A percentile compares a stretch with the other conserved stretches of the same genome.
Evolutionary conservation across 53 echinoderm and acorn worm species (phyloP).

Genomic region (Paracentrotus lividus): DNA sequence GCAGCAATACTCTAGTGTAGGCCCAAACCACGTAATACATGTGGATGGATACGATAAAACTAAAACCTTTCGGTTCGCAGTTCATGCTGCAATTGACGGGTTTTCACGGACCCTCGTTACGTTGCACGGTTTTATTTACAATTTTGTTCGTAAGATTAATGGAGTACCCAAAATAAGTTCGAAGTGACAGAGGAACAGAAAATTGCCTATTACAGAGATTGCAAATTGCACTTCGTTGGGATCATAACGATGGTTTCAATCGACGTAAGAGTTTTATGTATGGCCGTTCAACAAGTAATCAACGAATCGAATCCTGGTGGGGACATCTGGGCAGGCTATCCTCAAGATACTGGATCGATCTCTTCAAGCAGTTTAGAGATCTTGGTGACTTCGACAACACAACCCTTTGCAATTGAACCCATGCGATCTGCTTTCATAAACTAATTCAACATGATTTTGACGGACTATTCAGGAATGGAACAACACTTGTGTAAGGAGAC

Average conservation of each 20-base stretch:
- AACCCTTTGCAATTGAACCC: constrained; percentile 46
- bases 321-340: constrained; percentile 67
- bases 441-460: constrained; percentile 69
- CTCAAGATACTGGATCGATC: constrained; percentile 73
- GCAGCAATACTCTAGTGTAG: not conserved
- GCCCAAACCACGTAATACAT: constrained; percentile 76
- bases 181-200: constrained; percentile 86
- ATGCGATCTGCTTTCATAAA: constrained; percentile 69
- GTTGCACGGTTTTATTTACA: not conserved
- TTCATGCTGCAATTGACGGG: constrained; percentile 84
- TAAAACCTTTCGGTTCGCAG: constrained; percentile 80
- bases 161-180: constrained; percentile 75
- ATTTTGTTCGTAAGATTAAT: not conserved
- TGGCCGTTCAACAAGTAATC: constrained; percentile 79
- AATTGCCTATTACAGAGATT: constrained; percentile 68
- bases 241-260: constrained; percentile 75
- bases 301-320: constrained; percentile 84
- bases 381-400: constrained; percentile 67
- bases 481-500: constrained; percentile 59
- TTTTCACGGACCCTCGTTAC: constrained; percentile 72
- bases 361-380: constrained; percentile 81
- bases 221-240: constrained; percentile 73
- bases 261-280: constrained; percentile 76
- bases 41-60: constrained; percentile 85
- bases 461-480: constrained; percentile 63